Evolutionary conservation across 2,888 invertebrate genomes (phyloP), one percentile per base, ranked within the genome.

Genomic region (Callimorpha dominula): DNA sequence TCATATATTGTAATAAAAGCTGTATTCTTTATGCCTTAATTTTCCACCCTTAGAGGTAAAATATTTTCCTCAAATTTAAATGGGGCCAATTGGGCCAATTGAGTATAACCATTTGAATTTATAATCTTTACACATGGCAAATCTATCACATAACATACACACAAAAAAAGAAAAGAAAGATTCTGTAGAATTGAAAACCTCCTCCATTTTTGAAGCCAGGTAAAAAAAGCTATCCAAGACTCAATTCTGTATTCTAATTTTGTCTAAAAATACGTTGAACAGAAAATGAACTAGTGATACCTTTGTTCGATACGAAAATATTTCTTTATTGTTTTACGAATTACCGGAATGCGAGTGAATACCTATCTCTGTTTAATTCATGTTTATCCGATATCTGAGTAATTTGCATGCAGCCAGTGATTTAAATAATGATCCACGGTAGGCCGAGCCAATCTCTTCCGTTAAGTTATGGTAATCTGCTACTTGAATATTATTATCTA

Each of bases 381-480:
- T 83, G 84, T 87, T 87, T 85, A 87, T 86, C 83, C 79, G 80
- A 85, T 87, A 87, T 83, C 81, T 71, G 75, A 82, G 81, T 83
- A 84, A 87, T 88, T 90, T 87, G 86, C 86, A 88, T 88, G 84
- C 86, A 86, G 86, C 86, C 85, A 87, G 86, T 85, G 84, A 90
- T 91, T 89, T 90, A 87, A 89, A 91, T 90, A 90, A 90, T 86
- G 87, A 89, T 88, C 87, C 84, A 78, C 83, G 80, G 86, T 80
- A 81, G 83, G 81, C 79, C 79, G 81, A 82, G 85, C 86, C 84
- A 87, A 88, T 87, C 87, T 86, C 83, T 84, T 31, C 83, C 81
- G 82, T 83, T 87, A 89, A 90, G 85, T 90, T 90, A 91, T 90
- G 90, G 78, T 89, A 90, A 91, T 91, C 88, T 83, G 80, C 81